Evolutionary conservation across 2,888 invertebrate genomes (phyloP).

Genomic region (Drosophila multiciliata): DNA sequence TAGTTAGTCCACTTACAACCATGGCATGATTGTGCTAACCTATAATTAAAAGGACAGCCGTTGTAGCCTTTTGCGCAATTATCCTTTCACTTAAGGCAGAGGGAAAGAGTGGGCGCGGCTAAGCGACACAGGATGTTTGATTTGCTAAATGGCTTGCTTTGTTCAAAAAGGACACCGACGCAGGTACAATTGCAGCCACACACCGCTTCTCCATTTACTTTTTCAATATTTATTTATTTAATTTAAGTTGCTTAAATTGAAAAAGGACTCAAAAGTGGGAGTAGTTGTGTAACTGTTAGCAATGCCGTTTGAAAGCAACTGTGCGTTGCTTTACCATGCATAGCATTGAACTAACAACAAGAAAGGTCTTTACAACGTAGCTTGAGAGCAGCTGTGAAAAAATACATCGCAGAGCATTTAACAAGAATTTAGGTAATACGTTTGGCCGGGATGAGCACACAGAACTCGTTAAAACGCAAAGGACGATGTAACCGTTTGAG

Average conservation of each 20-base stretch:
- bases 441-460: neutral
- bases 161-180: neutral
- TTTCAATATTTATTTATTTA: neutral
- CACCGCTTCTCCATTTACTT: neutral
- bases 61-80: conserved; percentile 42
- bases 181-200: conserved; percentile 4
- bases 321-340: conserved; percentile 2
- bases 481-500: neutral
- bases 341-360: neutral
- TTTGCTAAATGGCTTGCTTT: conserved; percentile 48
- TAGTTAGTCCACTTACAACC: conserved; percentile 13
- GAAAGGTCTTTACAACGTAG: neutral
- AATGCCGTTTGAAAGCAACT: conserved; percentile 4
- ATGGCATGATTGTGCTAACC: conserved; percentile 9
- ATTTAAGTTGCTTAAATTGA: neutral
- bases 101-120: conserved; percentile 43
- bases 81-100: conserved; percentile 24
- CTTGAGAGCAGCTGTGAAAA: neutral
- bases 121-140: conserved; percentile 81
- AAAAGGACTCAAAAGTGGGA: neutral
- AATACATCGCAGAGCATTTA: neutral
- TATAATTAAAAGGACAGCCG: conserved; percentile 54
- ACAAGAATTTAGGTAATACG: neutral
- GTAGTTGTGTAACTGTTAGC: neutral
- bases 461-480: neutral